These are phyloP conservation scores for Quadriops clusia DNA, from an alignment of 2,888 invertebrate species.

Conservation along the genomic window DNA sequence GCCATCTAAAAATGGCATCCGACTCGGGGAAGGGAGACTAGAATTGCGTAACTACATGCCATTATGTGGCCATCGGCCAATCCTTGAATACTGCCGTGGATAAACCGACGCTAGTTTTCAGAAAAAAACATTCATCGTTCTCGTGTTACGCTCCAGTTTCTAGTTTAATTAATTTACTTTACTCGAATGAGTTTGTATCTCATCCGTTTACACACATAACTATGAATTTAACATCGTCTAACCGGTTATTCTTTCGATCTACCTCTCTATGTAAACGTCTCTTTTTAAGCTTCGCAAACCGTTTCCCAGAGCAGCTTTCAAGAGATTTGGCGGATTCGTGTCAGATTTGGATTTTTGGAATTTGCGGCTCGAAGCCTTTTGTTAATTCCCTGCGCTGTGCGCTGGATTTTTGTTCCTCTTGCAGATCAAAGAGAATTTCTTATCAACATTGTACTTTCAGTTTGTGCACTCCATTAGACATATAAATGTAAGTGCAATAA, in stretches of 20 bases:
- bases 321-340: slow-evolving; percentile 20
- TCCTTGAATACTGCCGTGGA: slow-evolving; percentile 21
- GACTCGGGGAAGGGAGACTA: slow-evolving; percentile 22
- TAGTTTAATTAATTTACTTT: no score
- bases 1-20: slow-evolving; percentile 4
- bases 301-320: slow-evolving; percentile 19
- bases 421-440: no score
- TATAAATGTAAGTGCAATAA: no score
- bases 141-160: background rate
- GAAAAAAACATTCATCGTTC: slow-evolving; percentile 3
- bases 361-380: no score
- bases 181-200: no score
- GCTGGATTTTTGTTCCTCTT: no score
- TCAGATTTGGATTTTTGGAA: slow-evolving; percentile 10
- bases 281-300: slow-evolving; percentile 6
- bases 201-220: slow-evolving; percentile 1
- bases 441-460: no score
- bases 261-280: slow-evolving; percentile 2
- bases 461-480: no score
- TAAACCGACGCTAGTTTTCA: background rate
- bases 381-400: no score
- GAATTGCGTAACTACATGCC: slow-evolving; percentile 22
- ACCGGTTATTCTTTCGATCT: background rate
- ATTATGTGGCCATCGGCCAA: slow-evolving; percentile 20
- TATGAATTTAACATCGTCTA: background rate